Base-by-base conservation (phyloP, 2,113 vertebrate species). In the Halcyon malimbica region DNA sequence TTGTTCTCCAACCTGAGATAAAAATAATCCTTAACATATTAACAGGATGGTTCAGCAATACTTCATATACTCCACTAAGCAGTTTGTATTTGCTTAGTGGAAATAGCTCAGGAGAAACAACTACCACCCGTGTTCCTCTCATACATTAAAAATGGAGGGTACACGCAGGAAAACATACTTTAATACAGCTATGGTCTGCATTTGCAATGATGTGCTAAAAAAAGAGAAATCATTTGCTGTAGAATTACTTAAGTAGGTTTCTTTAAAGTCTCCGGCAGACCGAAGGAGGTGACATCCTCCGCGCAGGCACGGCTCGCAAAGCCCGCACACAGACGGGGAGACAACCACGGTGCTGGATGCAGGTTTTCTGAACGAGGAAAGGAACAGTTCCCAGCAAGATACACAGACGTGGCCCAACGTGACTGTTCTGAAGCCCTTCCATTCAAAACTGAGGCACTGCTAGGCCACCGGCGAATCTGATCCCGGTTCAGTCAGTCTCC, bases 21-120 rank as follows among this genome's bases (percentile, higher is more conserved):
- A 93, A 95, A 92, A 96, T 89, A 88, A 87, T 68, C 80, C 76
- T 51, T 25, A 86, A 69, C n/a, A 48, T 35, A 63, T 81, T 83
- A 93, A 46, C 73, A 81, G 60, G 46, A 60, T 76, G 70, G 37
- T 57, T 84, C 80, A 50, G 48, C 77, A 76, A 37, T 69, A n/a
- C 64, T 59, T 67, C 60, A 68, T 25, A 25, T 31, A 89, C 41
- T 67, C 10, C 86, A 63, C 59, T 46, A 46, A 77, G 54, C 33
- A 50, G 35, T 76, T 87, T 63, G 48, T 80, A 53, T 90, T 90
- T 16, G 5, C n/a, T 70, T 31, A n/a, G 56, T 54, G 56, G 42
- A 54, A 76, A 44, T 15, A 57, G 73, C 91, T 92, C 13, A 65
- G 79, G 82, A 80, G 79, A 84, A 82, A 59, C 81, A 95, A 37